Evolutionary conservation across 2,888 invertebrate species (phyloP), one percentile per base, ranked within the genome.

Genomic region (Dryobota labecula): DNA sequence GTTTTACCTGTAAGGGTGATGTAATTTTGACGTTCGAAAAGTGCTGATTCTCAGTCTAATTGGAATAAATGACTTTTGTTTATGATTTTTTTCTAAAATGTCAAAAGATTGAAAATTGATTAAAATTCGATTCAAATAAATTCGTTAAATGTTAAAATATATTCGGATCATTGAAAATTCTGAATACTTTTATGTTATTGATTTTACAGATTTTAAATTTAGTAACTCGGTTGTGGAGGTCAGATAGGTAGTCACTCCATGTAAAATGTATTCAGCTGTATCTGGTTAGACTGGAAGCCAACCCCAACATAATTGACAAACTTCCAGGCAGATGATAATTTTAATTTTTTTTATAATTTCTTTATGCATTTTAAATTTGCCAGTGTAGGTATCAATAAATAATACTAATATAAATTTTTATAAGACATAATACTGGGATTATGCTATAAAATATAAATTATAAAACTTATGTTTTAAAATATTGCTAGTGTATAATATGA

Each of bases 401-500:
- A 41, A 13, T 18, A 67, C 20, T n/a, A 18, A 11, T 20, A 43
- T 27, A 69, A 7, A 43, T 36, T 64, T 65, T n/a, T 18, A 41
- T 15, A 43, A 7, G 8, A 53, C 36, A 61, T 54, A 47, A 74
- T 47, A 41, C 54, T n/a, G 27, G 18, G 47, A 43, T 33, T 66
- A 75, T 27, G 18, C 18, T 41, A 27, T 20, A 27, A 47, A 66
- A 75, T 27, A 74, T 24, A n/a, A 58, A 54, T n/a, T 47, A 72
- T 64, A 64, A 74, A 72, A 72, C 33, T 41, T 65, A 27, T 7
- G 18, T 47, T 72, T 74, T 13, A 54, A 71, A 56, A 72, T 49
- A 76, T 73, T 49, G 33, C 33, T 49, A 27, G 8, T 45, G 18
- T 54, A 41, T 41, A 56, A 20, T 73, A 70, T 62, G n/a, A 64